These are phyloP conservation scores for Lophotis ruficrista DNA, from an alignment of 2,113 vertebrate genomes.

Conservation along the genomic window DNA sequence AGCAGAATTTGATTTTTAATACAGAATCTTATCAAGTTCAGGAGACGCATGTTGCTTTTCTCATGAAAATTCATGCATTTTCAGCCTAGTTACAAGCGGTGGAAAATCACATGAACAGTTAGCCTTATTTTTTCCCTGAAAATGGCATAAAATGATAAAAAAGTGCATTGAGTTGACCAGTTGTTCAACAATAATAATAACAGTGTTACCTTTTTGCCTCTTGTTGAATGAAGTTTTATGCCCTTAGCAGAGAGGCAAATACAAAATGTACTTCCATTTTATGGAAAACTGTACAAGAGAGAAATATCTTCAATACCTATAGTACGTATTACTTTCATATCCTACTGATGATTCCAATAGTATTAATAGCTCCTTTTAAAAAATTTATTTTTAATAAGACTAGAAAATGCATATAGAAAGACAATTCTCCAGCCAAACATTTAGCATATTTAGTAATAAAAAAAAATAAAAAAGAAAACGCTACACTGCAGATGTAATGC, in stretches of 20 bases:
- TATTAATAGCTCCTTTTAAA: not conserved
- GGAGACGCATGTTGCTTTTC: not conserved
- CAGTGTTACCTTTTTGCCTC: not conserved
- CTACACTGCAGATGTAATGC: accelerated
- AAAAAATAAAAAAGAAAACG: not conserved
- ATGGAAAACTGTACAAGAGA: not conserved
- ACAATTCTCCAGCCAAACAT: not conserved
- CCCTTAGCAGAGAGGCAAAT: not conserved
- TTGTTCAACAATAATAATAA: not conserved
- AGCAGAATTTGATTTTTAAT: not conserved
- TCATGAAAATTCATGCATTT: not conserved
- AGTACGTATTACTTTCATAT: not conserved
- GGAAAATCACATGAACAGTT: not conserved
- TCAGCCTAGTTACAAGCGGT: not conserved
- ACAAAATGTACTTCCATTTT: not conserved
- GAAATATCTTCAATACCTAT: not conserved
- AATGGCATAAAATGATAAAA: not conserved
- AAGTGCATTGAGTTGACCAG: not conserved
- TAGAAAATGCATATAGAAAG: not conserved
- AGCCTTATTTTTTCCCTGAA: not conserved
- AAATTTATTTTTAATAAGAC: not conserved
- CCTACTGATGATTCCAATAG: not conserved
- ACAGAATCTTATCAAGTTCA: not conserved
- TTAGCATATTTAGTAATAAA: not conserved
- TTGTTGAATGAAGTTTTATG: not conserved